Conservation (phyloP, 2,888 invertebrate species). For the Papilio elwesi region DNA sequence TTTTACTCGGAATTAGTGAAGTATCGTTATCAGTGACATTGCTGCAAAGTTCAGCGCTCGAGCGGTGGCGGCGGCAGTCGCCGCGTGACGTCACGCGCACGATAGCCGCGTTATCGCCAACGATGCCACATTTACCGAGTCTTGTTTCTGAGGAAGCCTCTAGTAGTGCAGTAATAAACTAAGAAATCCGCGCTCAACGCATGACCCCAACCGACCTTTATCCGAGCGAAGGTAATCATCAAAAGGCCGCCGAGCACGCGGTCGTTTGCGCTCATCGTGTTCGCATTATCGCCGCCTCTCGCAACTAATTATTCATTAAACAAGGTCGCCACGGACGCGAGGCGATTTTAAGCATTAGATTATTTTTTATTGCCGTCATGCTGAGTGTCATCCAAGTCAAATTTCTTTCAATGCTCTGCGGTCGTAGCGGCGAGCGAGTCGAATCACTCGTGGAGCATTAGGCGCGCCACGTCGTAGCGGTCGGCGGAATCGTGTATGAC, state of each 20-base stretch:
- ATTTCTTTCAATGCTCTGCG: slow-evolving; percentile 52
- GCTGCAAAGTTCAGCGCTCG: slow-evolving; percentile 72
- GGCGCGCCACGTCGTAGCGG: slow-evolving; percentile 46
- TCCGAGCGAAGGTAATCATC: slow-evolving; percentile 35
- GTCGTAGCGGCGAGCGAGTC: slow-evolving; percentile 51
- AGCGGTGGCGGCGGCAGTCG: slow-evolving; percentile 55
- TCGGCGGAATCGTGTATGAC: slow-evolving; percentile 58
- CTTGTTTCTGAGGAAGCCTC: slow-evolving; percentile 42
- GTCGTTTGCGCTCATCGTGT: slow-evolving; percentile 32
- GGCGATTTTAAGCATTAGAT: slow-evolving; percentile 13
- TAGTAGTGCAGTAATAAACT: slow-evolving; percentile 31
- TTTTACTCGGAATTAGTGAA: slow-evolving; percentile 62
- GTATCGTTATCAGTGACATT: slow-evolving; percentile 71
- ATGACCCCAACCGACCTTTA: slow-evolving; percentile 38
- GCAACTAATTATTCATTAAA: slow-evolving; percentile 38
- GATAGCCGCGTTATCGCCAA: slow-evolving; percentile 67
- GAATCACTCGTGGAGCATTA: slow-evolving; percentile 54
- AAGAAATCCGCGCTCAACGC: slow-evolving; percentile 23
- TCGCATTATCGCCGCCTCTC: slow-evolving; percentile 25
- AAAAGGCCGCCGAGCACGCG: slow-evolving; percentile 33
- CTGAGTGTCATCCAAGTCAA: slow-evolving; percentile 43
- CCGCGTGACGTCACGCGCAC: slow-evolving; percentile 70
- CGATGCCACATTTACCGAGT: slow-evolving; percentile 48
- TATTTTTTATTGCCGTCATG: slow-evolving; percentile 17
- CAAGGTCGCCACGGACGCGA: slow-evolving; percentile 41